Percentiles rank a stretch among this genome's conserved stretches.
phyloP scores from a whole-genome alignment of 2,888 invertebrate genomes.

The Ethmia dodecea region DNA sequence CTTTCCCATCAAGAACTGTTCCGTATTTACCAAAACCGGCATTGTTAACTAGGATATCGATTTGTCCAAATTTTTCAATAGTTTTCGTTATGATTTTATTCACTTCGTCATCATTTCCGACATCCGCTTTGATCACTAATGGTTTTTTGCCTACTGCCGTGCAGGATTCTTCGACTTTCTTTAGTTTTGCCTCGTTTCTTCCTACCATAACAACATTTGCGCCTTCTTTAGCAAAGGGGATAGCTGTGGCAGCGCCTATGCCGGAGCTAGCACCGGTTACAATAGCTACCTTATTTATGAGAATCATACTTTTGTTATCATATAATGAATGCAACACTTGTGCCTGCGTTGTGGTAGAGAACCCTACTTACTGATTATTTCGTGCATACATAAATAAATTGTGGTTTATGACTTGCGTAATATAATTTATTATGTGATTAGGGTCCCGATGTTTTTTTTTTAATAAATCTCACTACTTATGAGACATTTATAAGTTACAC shows the following conservation, averaged over 20 bases:
- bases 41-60: slow-evolving; percentile 39
- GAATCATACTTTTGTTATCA: slow-evolving; percentile 22
- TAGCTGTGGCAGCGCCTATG: slow-evolving; percentile 81
- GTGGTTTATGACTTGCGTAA: too few relatives aligned
- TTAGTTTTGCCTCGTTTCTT: slow-evolving; percentile 80
- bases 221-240: slow-evolving; percentile 78
- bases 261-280: slow-evolving; percentile 82
- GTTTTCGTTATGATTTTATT: slow-evolving; percentile 28
- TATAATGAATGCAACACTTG: too few relatives aligned
- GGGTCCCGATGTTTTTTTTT: too few relatives aligned
- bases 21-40: slow-evolving; percentile 25
- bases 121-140: slow-evolving; percentile 31
- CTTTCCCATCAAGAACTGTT: slow-evolving; percentile 19
- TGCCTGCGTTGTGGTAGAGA: too few relatives aligned
- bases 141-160: slow-evolving; percentile 14
- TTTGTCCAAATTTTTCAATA: slow-evolving; percentile 27
- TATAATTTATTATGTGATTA: too few relatives aligned
- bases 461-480: too few relatives aligned
- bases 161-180: slow-evolving; percentile 57
- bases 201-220: slow-evolving; percentile 79
- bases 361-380: too few relatives aligned
- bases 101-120: slow-evolving; percentile 31
- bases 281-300: slow-evolving; percentile 59
- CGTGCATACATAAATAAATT: too few relatives aligned
- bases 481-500: too few relatives aligned